Evolutionary conservation across 2,888 invertebrate genomes (phyloP), one percentile per base, ranked within the genome.

Genomic region (Ormia ochracea): DNA sequence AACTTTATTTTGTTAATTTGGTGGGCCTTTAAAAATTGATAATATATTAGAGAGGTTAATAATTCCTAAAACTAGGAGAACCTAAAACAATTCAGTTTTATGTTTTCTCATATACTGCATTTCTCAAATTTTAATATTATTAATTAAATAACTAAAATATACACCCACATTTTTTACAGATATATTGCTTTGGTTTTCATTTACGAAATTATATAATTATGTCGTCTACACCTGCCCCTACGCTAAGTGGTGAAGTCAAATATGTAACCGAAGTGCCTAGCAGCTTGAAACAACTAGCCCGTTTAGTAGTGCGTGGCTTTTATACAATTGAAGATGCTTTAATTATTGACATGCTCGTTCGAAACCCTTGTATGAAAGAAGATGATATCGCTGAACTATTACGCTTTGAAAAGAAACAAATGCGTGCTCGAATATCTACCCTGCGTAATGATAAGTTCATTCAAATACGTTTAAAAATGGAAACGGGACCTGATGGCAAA

Each of bases 241-340:
- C 88, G 38, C 78, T 87, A 19, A 86, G 93, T 91, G 91, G 92
- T 19, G 95, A 95, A 88, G 94, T 94, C 86, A 92, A 93, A 81
- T 91, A 95, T 82, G 94, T 96, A 21, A 96, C 96, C 3, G 98
- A 98, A 90, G 96, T 98, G 41, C 98, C 98, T 17, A 96, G 96
- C 89, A 96, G 95, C 86, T 92, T 98, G 79, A 98, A 98, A 89
- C 95, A 98, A 89, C 91, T 98, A 74, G 97, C 97, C 19, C 92
- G 98, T 68, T 92, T 97, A 31, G 96, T 98, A 19, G 96, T 96
- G 0, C 91, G 98, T 84, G 98, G 97, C 2, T 98, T 98, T 90
- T 98, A 98, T 88, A 93, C 94, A 0, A 94, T 96, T 83, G 98
- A 98, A 90, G 98, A 98, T 92, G 94, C 96, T 0, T 92, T 98